Base-by-base conservation (phyloP, 2,888 invertebrate species). In the Cryptops parisi region DNA sequence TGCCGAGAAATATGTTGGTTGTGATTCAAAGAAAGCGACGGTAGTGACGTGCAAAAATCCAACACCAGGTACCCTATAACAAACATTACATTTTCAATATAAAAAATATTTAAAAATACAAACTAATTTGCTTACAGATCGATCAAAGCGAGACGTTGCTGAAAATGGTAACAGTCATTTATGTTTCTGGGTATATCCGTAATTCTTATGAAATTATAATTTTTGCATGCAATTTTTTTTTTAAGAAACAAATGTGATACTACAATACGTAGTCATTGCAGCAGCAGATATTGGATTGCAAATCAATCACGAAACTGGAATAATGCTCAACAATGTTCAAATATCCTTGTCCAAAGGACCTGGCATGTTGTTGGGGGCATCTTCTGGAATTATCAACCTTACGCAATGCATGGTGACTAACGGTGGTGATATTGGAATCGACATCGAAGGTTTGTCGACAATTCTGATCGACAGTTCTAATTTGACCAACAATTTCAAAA, bases 251-350 rank as follows among this genome's bases (percentile, higher is more conserved):
- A n/a, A 33, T 33, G 15, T 15, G 33, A 9, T 33, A 9, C 15
- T 33, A 15, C 9, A 33, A 33, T 33, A 33, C 15, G 9, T 33
- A 6, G 15, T n/a, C 19, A 45, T 45, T 23, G 17, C 19, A 4
- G 27, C 4, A n/a, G 47, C 47, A 3, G 47, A 47, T 26, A 27
- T 47, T 5, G 47, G 47, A 12, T n/a, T 47, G 12, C 47, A 47
- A 47, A 27, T 47, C 15, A 26, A 47, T 4, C 26, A 47, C 21
- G 27, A 25, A 3, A 22, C n/a, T 15, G 47, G 47, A 12, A 47
- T 47, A 5, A 5, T 5, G 26, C 4, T 47, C 4, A 3, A 26
- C 24, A 47, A 27, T 27, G 26, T 47, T 3, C n/a, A 47, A 17
- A 27, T 47, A 3, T 12, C 21, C 2, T n/a, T n/a, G n/a, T 17